Conservation (phyloP, 2,888 invertebrate species). For the Nineta flava region DNA sequence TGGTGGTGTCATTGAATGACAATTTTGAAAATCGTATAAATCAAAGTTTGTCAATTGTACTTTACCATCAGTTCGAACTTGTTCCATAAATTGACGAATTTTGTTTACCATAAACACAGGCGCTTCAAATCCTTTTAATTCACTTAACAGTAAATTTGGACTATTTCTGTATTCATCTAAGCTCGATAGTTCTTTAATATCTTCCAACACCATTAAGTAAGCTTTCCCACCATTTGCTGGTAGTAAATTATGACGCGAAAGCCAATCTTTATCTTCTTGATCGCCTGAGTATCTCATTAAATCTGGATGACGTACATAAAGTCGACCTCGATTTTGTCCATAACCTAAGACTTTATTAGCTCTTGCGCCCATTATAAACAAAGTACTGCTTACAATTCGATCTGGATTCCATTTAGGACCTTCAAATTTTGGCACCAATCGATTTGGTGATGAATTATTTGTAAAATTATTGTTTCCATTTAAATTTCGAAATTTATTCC, state of each 20-base stretch:
- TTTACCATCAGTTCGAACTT: conserved; percentile 25
- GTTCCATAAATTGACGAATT: conserved; percentile 47
- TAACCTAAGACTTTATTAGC: conserved; percentile 57
- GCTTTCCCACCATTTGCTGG: conserved; percentile 67
- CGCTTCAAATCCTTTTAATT: conserved; percentile 58
- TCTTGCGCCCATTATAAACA: conserved; percentile 68
- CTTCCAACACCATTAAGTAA: conserved; percentile 62
- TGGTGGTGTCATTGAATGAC: conserved; percentile 24
- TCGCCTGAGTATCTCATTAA: conserved; percentile 64
- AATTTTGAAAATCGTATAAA: conserved; percentile 21
- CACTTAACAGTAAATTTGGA: conserved; percentile 44
- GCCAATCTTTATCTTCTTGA: conserved; percentile 67
- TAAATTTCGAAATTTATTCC: conserved; percentile 16
- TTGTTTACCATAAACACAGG: conserved; percentile 60
- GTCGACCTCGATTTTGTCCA: conserved; percentile 55
- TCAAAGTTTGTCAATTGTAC: conserved; percentile 17
- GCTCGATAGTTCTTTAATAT: conserved; percentile 56
- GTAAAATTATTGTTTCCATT: conserved; percentile 27
- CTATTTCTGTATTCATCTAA: conserved; percentile 55
- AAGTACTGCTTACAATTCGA: conserved; percentile 49
- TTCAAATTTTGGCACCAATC: conserved; percentile 31
- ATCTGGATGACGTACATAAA: conserved; percentile 63
- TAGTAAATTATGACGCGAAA: conserved; percentile 57
- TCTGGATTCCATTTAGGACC: conserved; percentile 61
- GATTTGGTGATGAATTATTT: conserved; percentile 23